Evolutionary conservation across 2,113 vertebrate genomes (phyloP).

Genomic region (Ceyx melanurus): DNA sequence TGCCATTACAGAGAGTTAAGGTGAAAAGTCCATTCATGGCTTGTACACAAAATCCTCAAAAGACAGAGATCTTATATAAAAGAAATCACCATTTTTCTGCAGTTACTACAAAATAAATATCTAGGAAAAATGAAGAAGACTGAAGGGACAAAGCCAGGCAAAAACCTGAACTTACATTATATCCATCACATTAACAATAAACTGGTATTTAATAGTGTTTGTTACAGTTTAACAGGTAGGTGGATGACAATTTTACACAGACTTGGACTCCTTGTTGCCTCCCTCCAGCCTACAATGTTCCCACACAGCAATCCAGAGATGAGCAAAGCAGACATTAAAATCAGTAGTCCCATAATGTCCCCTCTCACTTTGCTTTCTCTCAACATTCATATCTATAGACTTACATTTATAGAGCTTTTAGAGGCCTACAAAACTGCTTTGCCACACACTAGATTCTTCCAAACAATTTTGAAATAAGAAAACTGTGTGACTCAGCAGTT

Average conservation of each 20-base stretch:
- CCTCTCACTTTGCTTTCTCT: not conserved
- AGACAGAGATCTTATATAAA: not conserved
- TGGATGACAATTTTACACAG: not conserved
- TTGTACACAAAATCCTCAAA: not conserved
- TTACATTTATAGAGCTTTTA: not conserved
- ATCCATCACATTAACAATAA: not conserved
- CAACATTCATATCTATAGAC: not conserved
- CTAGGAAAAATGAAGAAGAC: not conserved
- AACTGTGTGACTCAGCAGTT: slow-evolving; percentile 20
- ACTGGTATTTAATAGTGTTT: not conserved
- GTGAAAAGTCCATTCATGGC: not conserved
- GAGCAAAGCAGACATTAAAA: not conserved
- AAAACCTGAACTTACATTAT: not conserved
- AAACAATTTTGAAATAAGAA: slow-evolving; percentile 7
- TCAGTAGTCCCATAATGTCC: not conserved
- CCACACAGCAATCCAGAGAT: not conserved
- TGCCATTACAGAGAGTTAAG: not conserved
- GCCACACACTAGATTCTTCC: not conserved
- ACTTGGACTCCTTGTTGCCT: not conserved
- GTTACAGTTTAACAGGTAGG: not conserved
- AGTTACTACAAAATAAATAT: not conserved
- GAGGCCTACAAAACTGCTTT: not conserved
- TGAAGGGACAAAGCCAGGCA: not conserved
- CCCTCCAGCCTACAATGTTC: not conserved
- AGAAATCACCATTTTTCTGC: not conserved